Evolutionary conservation across 2,888 invertebrate genomes (phyloP), one percentile per base, ranked within the genome.

Genomic region (Listrodromus nycthemerus): DNA sequence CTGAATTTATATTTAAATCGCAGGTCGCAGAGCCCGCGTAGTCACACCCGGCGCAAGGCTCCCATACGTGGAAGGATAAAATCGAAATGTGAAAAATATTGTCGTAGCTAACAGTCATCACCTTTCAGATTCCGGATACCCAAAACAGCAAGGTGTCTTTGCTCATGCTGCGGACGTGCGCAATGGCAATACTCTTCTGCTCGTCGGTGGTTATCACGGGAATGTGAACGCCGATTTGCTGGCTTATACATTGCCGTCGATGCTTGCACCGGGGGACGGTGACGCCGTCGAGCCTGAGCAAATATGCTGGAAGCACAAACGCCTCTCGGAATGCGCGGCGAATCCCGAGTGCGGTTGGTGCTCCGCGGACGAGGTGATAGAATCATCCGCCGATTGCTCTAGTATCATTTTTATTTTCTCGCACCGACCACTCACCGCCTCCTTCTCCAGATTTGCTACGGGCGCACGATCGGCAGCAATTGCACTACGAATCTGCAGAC

Each of bases 291-390:
- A 97, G 87, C 97, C 97, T 0, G 97, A 97, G 91, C 95, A 96
- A 55, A 95, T 96, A 1, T 98, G 98, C 89, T 95, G 95, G 19
- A 95, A 96, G 41, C 97, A 97, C 91, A 95, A 95, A 87, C 95
- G 96, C 41, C 96, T 97, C 87, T 96, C 96, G 1, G 97, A 97
- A 90, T 98, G 98, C 90, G 95, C 97, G 0, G 97, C 97, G 0
- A 98, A 98, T 94, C 98, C 98, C 0, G 98, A 98, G 93, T 99
- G 98, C 92, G 98, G 98, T 16, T 98, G 98, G 98, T 98, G 98
- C 92, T 97, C 97, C 0, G 96, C 97, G 30, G 97, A 97, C 87
- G 96, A 96, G 86, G 95, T 95, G 91, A 88, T 89, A 87, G 52
- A 58, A 24, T 13, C 19, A 5, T 70, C 8, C 27, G 1, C 52